A percentile compares a stretch with the other conserved stretches of the same genome.
Evolutionary conservation across 2,113 vertebrate species (phyloP).

Genomic region (Polypterus senegalus): DNA sequence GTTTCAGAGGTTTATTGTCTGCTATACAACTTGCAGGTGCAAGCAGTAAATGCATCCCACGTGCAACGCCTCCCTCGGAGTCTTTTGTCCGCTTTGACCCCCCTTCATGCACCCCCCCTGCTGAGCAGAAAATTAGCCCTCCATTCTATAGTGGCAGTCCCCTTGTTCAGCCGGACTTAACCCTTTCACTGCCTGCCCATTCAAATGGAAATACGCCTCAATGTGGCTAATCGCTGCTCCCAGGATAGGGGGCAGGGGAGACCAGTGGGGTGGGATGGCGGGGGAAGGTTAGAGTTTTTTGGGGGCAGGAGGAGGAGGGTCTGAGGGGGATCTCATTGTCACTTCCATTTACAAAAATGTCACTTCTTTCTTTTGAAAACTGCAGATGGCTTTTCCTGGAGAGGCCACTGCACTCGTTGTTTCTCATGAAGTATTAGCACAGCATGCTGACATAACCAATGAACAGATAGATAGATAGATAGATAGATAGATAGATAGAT

Average conservation of each 20-base stretch:
- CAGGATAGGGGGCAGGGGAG: slow-evolving; percentile 36
- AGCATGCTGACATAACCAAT: no score
- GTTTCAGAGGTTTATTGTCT: slow-evolving; percentile 59
- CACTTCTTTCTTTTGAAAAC: not conserved
- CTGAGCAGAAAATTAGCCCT: slow-evolving; percentile 40
- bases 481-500: no score
- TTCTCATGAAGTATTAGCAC: no score
- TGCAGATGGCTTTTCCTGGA: not conserved
- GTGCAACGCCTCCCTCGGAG: slow-evolving; percentile 47
- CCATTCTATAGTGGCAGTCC: slow-evolving; percentile 26
- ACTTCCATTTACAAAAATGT: not conserved
- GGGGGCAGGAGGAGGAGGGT: slow-evolving; percentile 7
- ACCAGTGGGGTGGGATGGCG: no score
- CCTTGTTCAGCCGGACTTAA: slow-evolving; percentile 44
- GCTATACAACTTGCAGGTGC: slow-evolving; percentile 65
- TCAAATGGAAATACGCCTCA: slow-evolving; percentile 57
- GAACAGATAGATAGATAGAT: no score
- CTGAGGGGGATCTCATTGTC: not conserved
- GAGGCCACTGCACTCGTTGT: not conserved
- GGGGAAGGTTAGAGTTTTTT: no score
- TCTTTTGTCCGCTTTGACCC: slow-evolving; percentile 50
- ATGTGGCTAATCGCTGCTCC: slow-evolving; percentile 52
- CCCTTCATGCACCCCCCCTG: slow-evolving; percentile 19
- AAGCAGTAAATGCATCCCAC: slow-evolving; percentile 53
- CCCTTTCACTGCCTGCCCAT: slow-evolving; percentile 56